phyloP scores from a whole-genome alignment of 2,888 invertebrate genomes.

The Pristionchus entomophagus region DNA sequence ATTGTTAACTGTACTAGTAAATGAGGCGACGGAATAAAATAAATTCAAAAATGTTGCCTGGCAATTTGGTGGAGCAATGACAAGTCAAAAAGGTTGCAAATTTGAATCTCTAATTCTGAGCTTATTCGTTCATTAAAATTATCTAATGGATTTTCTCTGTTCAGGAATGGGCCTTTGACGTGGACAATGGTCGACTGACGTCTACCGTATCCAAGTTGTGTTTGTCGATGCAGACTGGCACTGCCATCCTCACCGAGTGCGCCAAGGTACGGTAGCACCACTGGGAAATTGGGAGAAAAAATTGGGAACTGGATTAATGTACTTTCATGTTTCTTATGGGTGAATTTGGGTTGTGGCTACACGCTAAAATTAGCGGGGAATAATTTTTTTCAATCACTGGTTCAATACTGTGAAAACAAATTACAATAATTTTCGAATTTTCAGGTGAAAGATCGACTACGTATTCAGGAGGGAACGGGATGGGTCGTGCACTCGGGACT shows the following conservation, averaged over 20 bases:
- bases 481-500: conserved; percentile 58
- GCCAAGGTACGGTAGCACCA: conserved; percentile 19
- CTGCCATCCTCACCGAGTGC: conserved; percentile 23
- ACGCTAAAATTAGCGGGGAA: background rate
- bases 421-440: background rate
- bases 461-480: conserved; percentile 56
- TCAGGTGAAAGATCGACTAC: conserved; percentile 50
- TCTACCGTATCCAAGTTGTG: conserved; percentile 66
- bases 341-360: too few species aligned
- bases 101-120: too few species aligned
- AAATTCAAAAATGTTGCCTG: too few species aligned
- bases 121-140: background rate
- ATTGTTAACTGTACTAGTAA: too few species aligned
- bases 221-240: conserved; percentile 55
- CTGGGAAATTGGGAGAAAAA: background rate
- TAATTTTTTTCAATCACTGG: background rate
- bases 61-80: too few species aligned
- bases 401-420: background rate
- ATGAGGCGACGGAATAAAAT: too few species aligned
- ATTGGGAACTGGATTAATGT: background rate
- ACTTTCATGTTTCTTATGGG: too few species aligned
- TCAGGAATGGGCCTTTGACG: conserved; percentile 71
- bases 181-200: conserved; percentile 55
- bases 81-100: too few species aligned
- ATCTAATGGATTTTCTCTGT: background rate